Conservation (phyloP, 2,797 vertebrate species). For the Eremophila alpestris region DNA sequence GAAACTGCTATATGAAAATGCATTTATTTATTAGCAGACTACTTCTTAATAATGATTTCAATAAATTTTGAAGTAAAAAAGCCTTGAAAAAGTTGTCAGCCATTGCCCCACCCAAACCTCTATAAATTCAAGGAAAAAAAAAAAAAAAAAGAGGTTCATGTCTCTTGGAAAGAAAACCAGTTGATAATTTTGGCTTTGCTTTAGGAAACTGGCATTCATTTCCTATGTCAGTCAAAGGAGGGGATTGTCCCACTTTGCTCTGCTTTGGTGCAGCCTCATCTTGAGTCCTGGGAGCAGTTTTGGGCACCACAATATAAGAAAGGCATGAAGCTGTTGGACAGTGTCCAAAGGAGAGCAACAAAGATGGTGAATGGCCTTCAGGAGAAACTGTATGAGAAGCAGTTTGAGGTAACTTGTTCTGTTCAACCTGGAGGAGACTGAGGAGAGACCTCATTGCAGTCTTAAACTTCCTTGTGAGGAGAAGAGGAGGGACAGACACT, state of each 20-base stretch:
- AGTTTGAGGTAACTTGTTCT: background rate
- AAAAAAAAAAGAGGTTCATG: background rate
- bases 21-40: background rate
- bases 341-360: background rate
- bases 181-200: background rate
- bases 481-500: background rate
- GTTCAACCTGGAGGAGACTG: background rate
- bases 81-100: background rate
- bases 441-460: background rate
- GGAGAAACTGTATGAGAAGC: fast-evolving
- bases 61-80: background rate
- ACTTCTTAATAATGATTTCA: background rate
- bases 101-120: background rate
- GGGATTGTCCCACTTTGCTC: background rate
- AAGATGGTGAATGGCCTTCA: background rate
- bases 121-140: background rate
- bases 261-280: background rate
- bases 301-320: background rate
- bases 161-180: slow-evolving; percentile 1
- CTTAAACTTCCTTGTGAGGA: fast-evolving
- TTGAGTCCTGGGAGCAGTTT: fast-evolving
- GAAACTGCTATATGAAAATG: background rate
- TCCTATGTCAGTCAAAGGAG: background rate
- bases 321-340: background rate
- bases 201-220: slow-evolving; percentile 13